Evolutionary conservation across 2,888 invertebrate genomes (phyloP), one percentile per base, ranked within the genome.

Genomic region (Cosmopolites sordidus): DNA sequence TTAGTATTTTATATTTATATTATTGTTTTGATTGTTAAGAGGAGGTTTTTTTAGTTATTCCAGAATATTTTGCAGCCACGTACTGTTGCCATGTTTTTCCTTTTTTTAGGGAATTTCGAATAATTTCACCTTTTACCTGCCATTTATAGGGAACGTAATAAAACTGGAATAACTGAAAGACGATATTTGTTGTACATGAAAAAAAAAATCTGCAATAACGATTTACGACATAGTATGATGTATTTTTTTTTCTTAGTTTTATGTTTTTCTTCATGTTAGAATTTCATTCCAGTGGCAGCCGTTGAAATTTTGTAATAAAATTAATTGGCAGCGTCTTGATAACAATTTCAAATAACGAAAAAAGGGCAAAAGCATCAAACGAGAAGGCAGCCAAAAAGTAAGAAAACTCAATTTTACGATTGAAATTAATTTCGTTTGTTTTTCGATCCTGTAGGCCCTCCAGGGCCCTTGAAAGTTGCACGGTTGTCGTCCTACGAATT

Each of bases 1-100:
- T 64, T 54, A 54, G 54, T 68, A 71, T 72, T 71, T 60, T 69
- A 69, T 70, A 71, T 72, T 71, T 72, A 71, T 72, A 72, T 70
- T 69, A 33, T 33, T 33, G 33, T 33, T 33, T 33, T 33, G 33
- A 33, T 33, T 33, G 33, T 33, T 33, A 33, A 33, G 33, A 3
- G 33, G 33, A 33, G 5, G 5, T 33, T 33, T 33, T 22, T 22
- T 33, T 12, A 12, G 33, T 33, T 33, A 33, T 33, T 33, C 33
- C 12, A 12, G 33, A 22, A 22, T 3, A 22, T 22, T 22, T 22
- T 8, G 22, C 22, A 3, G 22, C 22, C 22, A 22, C n/a, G 8
- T 11, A 2, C n/a, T n/a, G n/a, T 33, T 33, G 33, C 33, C 33
- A 33, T 33, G 33, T 22, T 8, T 22, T 22, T n/a, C 22, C 22